Conservation (phyloP, 2,888 invertebrate genomes). For the Deilephila elpenor region DNA sequence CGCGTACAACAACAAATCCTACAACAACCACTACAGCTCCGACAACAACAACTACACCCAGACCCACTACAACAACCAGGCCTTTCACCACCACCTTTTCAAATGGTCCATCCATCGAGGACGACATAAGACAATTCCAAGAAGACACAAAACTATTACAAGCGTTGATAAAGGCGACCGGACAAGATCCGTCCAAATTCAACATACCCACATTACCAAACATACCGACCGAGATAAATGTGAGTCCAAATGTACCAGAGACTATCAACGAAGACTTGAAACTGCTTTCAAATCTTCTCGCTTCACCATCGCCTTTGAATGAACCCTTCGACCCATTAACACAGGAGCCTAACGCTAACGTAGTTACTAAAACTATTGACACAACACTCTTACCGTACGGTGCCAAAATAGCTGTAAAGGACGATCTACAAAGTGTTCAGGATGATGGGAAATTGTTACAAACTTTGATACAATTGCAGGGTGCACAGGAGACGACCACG, state of each 20-base stretch:
- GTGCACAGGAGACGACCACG: slow-evolving; percentile 75
- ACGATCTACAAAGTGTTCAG: slow-evolving; percentile 69
- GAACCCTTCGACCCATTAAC: slow-evolving; percentile 69
- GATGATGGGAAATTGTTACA: slow-evolving; percentile 78
- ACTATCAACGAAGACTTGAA: slow-evolving; percentile 62
- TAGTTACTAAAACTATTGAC: slow-evolving; percentile 51
- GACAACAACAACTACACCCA: slow-evolving; percentile 57
- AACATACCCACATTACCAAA: slow-evolving; percentile 73
- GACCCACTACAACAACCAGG: slow-evolving; percentile 60
- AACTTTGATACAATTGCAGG: slow-evolving; percentile 80
- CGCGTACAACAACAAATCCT: slow-evolving; percentile 60
- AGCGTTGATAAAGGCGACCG: slow-evolving; percentile 77
- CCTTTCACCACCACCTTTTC: slow-evolving; percentile 45
- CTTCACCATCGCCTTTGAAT: slow-evolving; percentile 70
- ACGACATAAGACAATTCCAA: slow-evolving; percentile 79
- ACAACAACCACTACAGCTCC: slow-evolving; percentile 62
- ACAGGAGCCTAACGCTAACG: slow-evolving; percentile 58
- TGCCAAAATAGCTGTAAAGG: slow-evolving; percentile 72
- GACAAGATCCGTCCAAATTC: slow-evolving; percentile 77
- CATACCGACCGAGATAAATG: slow-evolving; percentile 58
- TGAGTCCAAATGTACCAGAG: slow-evolving; percentile 62
- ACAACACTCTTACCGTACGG: slow-evolving; percentile 65
- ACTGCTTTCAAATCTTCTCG: slow-evolving; percentile 67
- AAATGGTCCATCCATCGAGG: slow-evolving; percentile 68
- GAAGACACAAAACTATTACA: slow-evolving; percentile 79